Base-by-base conservation (phyloP, 2,888 invertebrate genomes). In the Hesperia comma region DNA sequence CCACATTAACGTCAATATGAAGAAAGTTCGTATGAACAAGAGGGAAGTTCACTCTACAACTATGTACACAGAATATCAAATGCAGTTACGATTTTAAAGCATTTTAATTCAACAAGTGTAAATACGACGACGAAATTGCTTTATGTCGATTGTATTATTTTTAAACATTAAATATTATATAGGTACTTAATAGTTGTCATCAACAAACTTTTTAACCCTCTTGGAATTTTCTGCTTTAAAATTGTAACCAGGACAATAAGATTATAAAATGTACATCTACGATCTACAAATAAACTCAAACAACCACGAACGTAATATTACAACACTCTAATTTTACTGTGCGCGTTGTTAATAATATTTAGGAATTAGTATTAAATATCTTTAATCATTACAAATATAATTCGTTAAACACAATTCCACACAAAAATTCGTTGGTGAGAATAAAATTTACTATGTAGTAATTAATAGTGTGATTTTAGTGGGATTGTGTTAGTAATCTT, bases 291-390 rank as follows among this genome's bases (percentile, higher is more conserved):
- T 69, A 56, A 78, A 75, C 72, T 70, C 61, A 77, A 77, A 83
- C 79, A 80, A 69, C 71, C 77, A 79, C 83, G 75, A 77, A 78
- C 79, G 79, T 78, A 71, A 70, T 71, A 72, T 75, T 56, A 75
- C 69, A 70, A 77, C 78, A 68, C 72, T 81, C 82, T 86, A 85
- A 82, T 77, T 49, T 87, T 84, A 86, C 83, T 91, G 92, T 92
- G 92, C 92, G 92, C 86, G 80, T 91, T 86, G 84, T 84, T 79
- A 85, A 85, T 87, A 83, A 72, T 75, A 69, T 81, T 84, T 82
- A 87, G 83, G 83, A 86, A 77, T 84, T 80, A 83, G 70, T 81
- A 78, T 69, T 69, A 68, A 41, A 15, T 54, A 74, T 73, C 74
- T 72, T 72, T 74, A 74, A 61, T 71, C 71, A 71, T 73, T 75